These are phyloP conservation scores for Epicampocera succincta DNA, from an alignment of 2,888 invertebrate species.

Conservation along the genomic window DNA sequence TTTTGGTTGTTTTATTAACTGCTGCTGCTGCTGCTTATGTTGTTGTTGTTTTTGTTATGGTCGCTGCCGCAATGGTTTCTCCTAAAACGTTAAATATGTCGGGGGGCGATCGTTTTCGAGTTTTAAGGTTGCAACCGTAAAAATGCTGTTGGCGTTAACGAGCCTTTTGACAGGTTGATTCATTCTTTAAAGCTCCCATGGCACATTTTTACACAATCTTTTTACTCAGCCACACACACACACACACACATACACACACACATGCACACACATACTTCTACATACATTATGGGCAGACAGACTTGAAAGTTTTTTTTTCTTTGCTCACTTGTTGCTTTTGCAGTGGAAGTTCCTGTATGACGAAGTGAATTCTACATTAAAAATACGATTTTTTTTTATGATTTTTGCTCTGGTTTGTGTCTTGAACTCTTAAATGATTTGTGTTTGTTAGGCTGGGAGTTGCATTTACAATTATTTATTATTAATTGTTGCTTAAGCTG, in stretches of 20 bases:
- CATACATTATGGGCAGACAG: slow-evolving; percentile 12
- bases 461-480: slow-evolving; percentile 49
- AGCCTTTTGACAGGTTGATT: slow-evolving; percentile 81
- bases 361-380: slow-evolving; percentile 16
- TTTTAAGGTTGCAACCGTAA: slow-evolving; percentile 75
- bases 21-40: slow-evolving; percentile 11
- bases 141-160: slow-evolving; percentile 81
- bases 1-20: slow-evolving; percentile 35
- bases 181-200: slow-evolving; percentile 76
- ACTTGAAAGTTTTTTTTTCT: neutral
- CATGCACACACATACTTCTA: too few species aligned
- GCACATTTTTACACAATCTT: slow-evolving; percentile 67
- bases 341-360: slow-evolving; percentile 1
- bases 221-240: neutral
- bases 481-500: slow-evolving; percentile 41
- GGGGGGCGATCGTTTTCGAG: slow-evolving; percentile 73
- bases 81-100: slow-evolving; percentile 70
- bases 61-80: too few species aligned
- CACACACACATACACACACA: too few species aligned
- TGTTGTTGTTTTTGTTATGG: slow-evolving; percentile 13
- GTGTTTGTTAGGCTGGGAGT: slow-evolving; percentile 14
- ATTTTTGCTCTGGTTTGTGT: too few species aligned
- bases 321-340: slow-evolving; percentile 1
- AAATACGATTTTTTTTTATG: neutral
- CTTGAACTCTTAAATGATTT: slow-evolving; percentile 22